phyloP scores from a whole-genome alignment of 1,140 invertebrate species.

The Nixonia krombeini region DNA sequence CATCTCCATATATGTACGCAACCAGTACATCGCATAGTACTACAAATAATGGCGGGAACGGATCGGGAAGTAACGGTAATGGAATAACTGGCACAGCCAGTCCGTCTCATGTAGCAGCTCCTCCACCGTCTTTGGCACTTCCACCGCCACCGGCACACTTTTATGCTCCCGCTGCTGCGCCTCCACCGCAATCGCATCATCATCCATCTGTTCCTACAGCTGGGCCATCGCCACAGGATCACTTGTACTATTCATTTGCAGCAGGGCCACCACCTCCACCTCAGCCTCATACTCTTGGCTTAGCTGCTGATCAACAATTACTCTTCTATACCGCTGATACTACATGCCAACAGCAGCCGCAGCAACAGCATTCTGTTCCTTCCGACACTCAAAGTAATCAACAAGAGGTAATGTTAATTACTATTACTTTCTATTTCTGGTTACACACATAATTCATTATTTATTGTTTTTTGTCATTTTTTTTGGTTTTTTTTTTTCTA shows the following conservation, averaged over 20 bases:
- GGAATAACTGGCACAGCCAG: slow-evolving; percentile 51
- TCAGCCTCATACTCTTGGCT: slow-evolving; percentile 57
- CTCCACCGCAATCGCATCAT: slow-evolving; percentile 52
- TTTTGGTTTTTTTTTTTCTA: too few species aligned
- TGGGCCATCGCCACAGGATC: slow-evolving; percentile 59
- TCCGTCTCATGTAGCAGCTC: slow-evolving; percentile 49
- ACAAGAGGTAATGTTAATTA: slow-evolving; percentile 59
- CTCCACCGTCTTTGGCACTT: slow-evolving; percentile 49
- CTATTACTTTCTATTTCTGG: too few species aligned
- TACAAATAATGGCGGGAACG: slow-evolving; percentile 46
- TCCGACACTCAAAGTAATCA: slow-evolving; percentile 54
- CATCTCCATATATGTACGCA: slow-evolving; percentile 59
- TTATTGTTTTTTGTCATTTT: too few species aligned
- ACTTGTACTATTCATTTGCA: slow-evolving; percentile 62
- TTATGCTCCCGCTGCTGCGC: slow-evolving; percentile 57
- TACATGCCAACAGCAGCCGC: slow-evolving; percentile 53
- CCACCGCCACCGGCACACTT: slow-evolving; percentile 57
- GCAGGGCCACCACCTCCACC: slow-evolving; percentile 55
- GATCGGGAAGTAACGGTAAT: slow-evolving; percentile 54
- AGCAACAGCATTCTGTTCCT: slow-evolving; percentile 24
- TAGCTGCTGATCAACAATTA: slow-evolving; percentile 64
- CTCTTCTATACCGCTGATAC: slow-evolving; percentile 62
- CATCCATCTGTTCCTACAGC: slow-evolving; percentile 51
- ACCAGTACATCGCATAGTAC: slow-evolving; percentile 57
- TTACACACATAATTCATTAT: too few species aligned